Percentiles rank a stretch among this genome's conserved stretches.
phyloP scores from a whole-genome alignment of 2,113 vertebrate genomes.

The Poeciliopsis occidentalis region DNA sequence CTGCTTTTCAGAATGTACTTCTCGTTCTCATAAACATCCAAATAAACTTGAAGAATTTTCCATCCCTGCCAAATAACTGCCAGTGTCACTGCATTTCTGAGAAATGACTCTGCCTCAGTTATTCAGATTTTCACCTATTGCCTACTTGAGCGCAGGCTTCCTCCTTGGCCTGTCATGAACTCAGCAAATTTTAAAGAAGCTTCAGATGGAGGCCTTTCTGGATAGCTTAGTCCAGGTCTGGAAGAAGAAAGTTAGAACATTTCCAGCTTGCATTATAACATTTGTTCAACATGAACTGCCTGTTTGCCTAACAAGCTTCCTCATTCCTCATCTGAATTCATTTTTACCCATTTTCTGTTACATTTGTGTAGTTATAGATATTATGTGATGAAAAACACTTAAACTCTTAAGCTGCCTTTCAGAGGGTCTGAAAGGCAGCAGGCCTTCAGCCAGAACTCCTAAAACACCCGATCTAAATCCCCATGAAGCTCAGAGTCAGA shows the following conservation, averaged over 20 bases:
- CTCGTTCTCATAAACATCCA: conserved; percentile 12
- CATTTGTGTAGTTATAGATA: background rate
- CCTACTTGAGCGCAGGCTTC: conserved; percentile 57
- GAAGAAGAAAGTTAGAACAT: background rate
- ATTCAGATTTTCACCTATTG: conserved; percentile 55
- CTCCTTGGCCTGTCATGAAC: conserved; percentile 52
- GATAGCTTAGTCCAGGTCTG: background rate
- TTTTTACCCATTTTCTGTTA: background rate
- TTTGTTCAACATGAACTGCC: background rate
- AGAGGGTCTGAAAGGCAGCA: conserved; percentile 42
- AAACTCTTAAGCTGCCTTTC: too few relatives aligned
- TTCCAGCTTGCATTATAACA: background rate
- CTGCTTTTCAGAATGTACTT: conserved; percentile 22
- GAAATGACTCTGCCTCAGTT: conserved; percentile 37
- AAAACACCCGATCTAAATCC: conserved; percentile 19
- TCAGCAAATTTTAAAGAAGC: conserved; percentile 53
- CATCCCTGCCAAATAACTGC: conserved; percentile 23
- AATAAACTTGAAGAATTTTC: conserved; percentile 18
- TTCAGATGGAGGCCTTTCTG: conserved; percentile 23
- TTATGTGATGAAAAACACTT: background rate
- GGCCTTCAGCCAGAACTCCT: conserved; percentile 55
- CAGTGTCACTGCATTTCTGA: conserved; percentile 46
- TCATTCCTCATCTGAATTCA: background rate
- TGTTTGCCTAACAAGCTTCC: background rate
- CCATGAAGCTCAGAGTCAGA: conserved; percentile 1